Base-by-base conservation (phyloP, 1,140 invertebrate genomes). In the Laupala kohalensis region DNA sequence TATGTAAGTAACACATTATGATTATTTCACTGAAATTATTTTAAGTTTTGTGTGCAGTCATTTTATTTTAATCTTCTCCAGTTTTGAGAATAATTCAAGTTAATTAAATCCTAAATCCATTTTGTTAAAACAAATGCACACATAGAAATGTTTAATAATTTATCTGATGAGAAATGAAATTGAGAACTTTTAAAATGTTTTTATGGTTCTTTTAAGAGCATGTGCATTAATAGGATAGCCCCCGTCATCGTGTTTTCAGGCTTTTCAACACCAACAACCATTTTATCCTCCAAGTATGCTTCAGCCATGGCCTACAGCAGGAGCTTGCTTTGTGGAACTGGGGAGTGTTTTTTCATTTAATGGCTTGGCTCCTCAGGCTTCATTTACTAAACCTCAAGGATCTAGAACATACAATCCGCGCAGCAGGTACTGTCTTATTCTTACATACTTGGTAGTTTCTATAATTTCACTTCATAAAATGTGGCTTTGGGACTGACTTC, bases 301-400 rank as follows among this genome's bases (percentile, higher is more conserved):
- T 77, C 83, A 84, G 79, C 82, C 85, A 71, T 88, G 86, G 86
- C 81, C 82, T 71, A 77, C 84, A 19, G 80, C 81, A 37, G 76
- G 79, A 81, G 82, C 86, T 73, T 83, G 86, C 70, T 90, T 86
- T 79, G 91, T 88, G 77, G 90, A 91, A 76, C 86, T 92, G 75
- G 84, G 86, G 75, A 83, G 84, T 77, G 86, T 92, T 67, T 90
- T 90, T 79, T 84, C 89, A 70, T 83, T 90, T 75, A 92, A 92
- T 81, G 89, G 90, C 64, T 81, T 93, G 69, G 84, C 89, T 28
- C 89, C 89, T 30, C 89, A 90, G 77, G 81, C 80, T 70, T 80
- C 86, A 70, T 90, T 85, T 78, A 78, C 74, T 25, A 86, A 81
- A 75, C 83, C 79, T 78, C 83, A 74, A 82, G 81, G 37, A 30